Conservation (phyloP, 2,797 vertebrate genomes). For the Gobionotothen gibberifrons region DNA sequence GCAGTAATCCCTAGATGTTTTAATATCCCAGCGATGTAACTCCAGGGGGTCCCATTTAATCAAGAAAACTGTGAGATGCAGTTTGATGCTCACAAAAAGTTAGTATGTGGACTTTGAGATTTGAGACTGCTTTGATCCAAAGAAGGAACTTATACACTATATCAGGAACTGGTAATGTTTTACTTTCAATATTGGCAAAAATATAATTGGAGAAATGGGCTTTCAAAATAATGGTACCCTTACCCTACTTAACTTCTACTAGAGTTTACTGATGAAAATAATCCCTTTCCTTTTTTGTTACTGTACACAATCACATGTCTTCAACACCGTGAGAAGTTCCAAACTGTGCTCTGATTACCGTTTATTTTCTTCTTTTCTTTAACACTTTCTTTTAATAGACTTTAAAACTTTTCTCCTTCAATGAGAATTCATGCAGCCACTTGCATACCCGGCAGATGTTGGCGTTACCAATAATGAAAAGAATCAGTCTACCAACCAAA, state of each 20-base stretch:
- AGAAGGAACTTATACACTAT: background rate
- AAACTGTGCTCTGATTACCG: constrained; percentile 44
- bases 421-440: constrained; percentile 58
- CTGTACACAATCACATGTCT: background rate
- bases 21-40: background rate
- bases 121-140: background rate
- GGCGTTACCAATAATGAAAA: constrained; percentile 77
- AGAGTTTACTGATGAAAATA: background rate
- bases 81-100: background rate
- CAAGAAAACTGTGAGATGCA: background rate
- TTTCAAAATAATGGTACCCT: background rate
- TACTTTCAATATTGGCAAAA: background rate
- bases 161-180: background rate
- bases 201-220: background rate
- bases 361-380: background rate
- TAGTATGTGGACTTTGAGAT: background rate
- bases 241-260: too few species aligned
- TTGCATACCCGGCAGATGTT: constrained; percentile 79
- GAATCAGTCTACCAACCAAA: constrained; percentile 79
- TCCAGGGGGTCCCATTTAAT: background rate
- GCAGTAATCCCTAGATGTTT: background rate
- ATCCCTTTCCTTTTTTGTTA: constrained; percentile 21
- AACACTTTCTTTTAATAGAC: constrained; percentile 48
- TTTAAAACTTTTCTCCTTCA: constrained; percentile 62
- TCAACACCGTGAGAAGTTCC: constrained; percentile 37